phyloP scores from a whole-genome alignment of 2,888 invertebrate genomes.

The Drosophila demipolita region DNA sequence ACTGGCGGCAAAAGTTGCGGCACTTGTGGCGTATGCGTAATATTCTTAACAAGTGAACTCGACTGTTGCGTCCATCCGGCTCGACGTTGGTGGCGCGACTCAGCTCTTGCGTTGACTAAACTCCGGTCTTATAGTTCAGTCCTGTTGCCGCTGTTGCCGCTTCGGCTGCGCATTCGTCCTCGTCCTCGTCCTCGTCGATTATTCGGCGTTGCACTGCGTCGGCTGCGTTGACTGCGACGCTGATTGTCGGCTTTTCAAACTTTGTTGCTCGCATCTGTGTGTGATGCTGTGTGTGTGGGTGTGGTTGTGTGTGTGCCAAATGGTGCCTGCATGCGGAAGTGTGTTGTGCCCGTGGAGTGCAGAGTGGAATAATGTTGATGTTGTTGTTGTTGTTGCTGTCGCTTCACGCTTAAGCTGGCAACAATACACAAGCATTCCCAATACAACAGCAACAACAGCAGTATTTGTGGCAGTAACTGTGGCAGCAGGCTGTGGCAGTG shows the following conservation, averaged over 20 bases:
- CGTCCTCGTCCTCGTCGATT: slow-evolving; percentile 14
- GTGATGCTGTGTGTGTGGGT: slow-evolving; percentile 17
- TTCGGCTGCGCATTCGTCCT: slow-evolving; percentile 43
- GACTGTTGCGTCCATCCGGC: slow-evolving; percentile 46
- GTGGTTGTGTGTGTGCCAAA: slow-evolving; percentile 17
- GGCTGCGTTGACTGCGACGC: slow-evolving; percentile 15
- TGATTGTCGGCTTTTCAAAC: slow-evolving; percentile 42
- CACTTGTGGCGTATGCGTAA: slow-evolving; percentile 62
- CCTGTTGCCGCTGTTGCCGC: slow-evolving; percentile 36
- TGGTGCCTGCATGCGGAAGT: slow-evolving; percentile 65
- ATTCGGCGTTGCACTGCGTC: slow-evolving; percentile 49
- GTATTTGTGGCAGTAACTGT: not conserved
- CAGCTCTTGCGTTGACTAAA: slow-evolving; percentile 51
- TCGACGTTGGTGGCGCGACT: slow-evolving; percentile 75
- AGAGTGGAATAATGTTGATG: slow-evolving; percentile 32
- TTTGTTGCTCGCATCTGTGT: slow-evolving; percentile 24
- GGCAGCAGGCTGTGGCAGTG: slow-evolving; percentile 25
- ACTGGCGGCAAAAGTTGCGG: slow-evolving; percentile 38
- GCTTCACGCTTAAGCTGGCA: slow-evolving; percentile 17
- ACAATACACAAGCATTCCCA: slow-evolving; percentile 6
- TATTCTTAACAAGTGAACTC: slow-evolving; percentile 18
- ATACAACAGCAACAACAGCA: not conserved
- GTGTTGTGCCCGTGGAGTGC: slow-evolving; percentile 53
- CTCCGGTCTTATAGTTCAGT: slow-evolving; percentile 71
- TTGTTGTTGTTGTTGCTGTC: slow-evolving; percentile 7